A percentile compares a stretch with the other conserved stretches of the same genome.
phyloP scores from a whole-genome alignment of 2,797 vertebrate genomes.

The Hafferia zeledoni region DNA sequence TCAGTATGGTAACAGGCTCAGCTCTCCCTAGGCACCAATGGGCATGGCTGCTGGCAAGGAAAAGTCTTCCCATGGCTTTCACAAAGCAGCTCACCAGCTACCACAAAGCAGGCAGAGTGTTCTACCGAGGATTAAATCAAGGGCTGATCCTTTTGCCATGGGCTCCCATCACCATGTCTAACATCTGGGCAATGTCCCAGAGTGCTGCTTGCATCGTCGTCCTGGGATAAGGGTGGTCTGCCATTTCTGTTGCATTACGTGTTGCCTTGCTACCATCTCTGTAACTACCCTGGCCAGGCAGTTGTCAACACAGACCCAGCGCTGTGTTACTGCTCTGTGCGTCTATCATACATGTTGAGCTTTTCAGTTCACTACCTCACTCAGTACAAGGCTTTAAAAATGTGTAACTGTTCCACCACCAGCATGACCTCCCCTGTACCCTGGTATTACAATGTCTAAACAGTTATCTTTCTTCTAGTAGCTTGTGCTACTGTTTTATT shows the following conservation, averaged over 20 bases:
- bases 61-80: background rate
- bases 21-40: background rate
- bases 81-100: background rate
- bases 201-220: background rate
- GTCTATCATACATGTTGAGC: background rate
- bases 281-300: background rate
- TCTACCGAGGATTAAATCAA: background rate
- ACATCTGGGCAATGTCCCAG: background rate
- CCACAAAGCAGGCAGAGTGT: background rate
- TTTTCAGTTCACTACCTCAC: background rate
- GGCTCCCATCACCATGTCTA: background rate
- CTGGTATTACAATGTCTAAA: background rate
- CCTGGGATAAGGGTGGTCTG: background rate
- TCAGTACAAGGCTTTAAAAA: background rate
- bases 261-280: accelerated
- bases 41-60: background rate
- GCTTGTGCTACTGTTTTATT: background rate
- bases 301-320: background rate
- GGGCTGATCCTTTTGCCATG: background rate
- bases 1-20: background rate
- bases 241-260: background rate
- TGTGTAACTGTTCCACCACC: background rate
- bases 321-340: background rate
- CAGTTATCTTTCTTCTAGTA: background rate
- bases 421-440: accelerated